Base-by-base conservation (phyloP, 2,113 vertebrate genomes). In the Hiodon alosoides region DNA sequence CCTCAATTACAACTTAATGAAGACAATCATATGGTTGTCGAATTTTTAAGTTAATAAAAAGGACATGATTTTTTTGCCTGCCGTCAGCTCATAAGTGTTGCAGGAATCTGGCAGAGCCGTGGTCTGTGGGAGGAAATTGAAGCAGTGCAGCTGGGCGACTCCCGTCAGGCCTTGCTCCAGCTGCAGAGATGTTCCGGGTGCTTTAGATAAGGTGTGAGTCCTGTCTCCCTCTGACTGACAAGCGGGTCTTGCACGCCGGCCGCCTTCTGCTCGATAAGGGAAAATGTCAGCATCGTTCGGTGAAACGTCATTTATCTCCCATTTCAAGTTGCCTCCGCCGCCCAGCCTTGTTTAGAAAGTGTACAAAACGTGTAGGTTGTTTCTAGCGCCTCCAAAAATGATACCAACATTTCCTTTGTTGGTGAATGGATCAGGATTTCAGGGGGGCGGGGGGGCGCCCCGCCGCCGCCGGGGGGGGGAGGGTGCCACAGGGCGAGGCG, bases 191-290 rank as follows among this genome's bases (percentile, higher is more conserved):
- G 81, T 83, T 79, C 84, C 83, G 86, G 86, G 85, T 76, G 84
- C 84, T 81, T 80, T 84, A 86, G 89, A 91, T 91, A 90, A 92
- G 90, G 89, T 86, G 87, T 84, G 85, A 87, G 84, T 86, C 87
- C 85, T 87, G 87, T 90, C 89, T 89, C 86, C 83, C 82, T 83
- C 85, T 90, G 88, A 90, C 86, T 89, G 91, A 92, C 90, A 90
- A 89, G 85, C 85, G 80, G 81, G 87, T 87, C 87, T 89, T 85
- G 78, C 86, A 80, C 78, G 79, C 85, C 87, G 31, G 82, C 80
- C 90, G 89, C 87, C 87, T 88, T 85, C 79, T 86, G 86, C 89
- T 87, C 79, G 90, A 92, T 92, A 92, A 91, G 86, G 85, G 89
- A 80, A 91, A 90, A 91, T 91, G 88, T 91, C 90, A 90, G 86